phyloP scores from a whole-genome alignment of 2,888 invertebrate genomes.

The Zeuzera pyrina region DNA sequence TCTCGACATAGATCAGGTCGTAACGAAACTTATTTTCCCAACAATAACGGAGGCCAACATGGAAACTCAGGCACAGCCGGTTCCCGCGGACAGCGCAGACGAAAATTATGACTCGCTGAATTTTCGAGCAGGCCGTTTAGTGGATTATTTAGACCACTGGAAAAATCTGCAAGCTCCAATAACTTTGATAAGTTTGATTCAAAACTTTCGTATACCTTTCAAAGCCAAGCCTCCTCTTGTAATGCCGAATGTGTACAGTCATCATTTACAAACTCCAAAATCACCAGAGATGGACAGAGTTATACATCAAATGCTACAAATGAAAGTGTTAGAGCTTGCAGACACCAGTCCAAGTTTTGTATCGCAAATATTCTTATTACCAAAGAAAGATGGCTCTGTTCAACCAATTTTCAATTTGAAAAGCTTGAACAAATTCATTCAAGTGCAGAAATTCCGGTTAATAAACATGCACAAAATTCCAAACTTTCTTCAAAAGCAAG shows the following conservation, averaged over 20 bases:
- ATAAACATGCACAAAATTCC: conserved; percentile 5
- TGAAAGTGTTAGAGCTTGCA: conserved; percentile 4
- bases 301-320: conserved; percentile 1
- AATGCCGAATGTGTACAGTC: neutral
- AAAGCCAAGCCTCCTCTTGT: conserved; percentile 4
- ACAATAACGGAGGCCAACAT: neutral
- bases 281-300: neutral
- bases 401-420: conserved; percentile 9
- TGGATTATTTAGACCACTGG: too few species aligned
- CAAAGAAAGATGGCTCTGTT: conserved; percentile 3
- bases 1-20: conserved; percentile 1
- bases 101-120: neutral
- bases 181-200: conserved; percentile 6
- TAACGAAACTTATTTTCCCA: neutral
- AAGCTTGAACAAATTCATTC: too few species aligned
- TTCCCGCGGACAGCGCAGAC: neutral
- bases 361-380: conserved; percentile 5
- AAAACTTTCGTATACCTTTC: conserved; percentile 9
- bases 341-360: conserved; percentile 3
- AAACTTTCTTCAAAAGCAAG: neutral
- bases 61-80: neutral
- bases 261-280: neutral
- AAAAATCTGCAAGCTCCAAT: too few species aligned
- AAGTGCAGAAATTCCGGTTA: too few species aligned
- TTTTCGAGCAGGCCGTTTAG: neutral